These are phyloP conservation scores for Ornithorhynchus anatinus DNA, from an alignment of 2,113 vertebrate species.

Conservation along the genomic window DNA sequence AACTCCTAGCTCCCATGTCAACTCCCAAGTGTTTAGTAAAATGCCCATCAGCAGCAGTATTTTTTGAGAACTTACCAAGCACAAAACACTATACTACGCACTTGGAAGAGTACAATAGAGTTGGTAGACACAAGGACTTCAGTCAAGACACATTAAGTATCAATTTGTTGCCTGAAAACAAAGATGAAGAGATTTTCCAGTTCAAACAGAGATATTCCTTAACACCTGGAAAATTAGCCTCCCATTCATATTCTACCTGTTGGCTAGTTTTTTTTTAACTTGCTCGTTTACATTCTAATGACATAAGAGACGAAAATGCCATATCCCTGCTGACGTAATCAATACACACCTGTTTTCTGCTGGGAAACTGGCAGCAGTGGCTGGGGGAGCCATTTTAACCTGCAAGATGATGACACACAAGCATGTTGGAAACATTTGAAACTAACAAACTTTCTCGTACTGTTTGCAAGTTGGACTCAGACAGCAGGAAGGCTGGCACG, in stretches of 20 bases:
- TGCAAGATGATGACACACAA: constrained; percentile 63
- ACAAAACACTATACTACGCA: too few species aligned
- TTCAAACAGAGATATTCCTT: constrained; percentile 21
- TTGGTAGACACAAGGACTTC: constrained; percentile 29
- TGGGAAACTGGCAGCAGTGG: constrained; percentile 56
- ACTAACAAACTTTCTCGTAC: constrained; percentile 66
- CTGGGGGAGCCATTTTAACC: constrained; percentile 62
- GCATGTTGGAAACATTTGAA: constrained; percentile 55
- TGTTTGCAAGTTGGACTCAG: constrained; percentile 66
- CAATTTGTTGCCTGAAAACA: constrained; percentile 19
- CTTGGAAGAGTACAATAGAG: too few species aligned
- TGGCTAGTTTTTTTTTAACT: constrained; percentile 61
- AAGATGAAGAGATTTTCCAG: constrained; percentile 24
- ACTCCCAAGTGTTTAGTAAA: too few species aligned
- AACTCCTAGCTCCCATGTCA: too few species aligned
- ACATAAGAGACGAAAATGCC: constrained; percentile 40
- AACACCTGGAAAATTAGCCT: constrained; percentile 65
- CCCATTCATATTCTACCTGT: constrained; percentile 41
- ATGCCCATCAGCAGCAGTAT: too few species aligned
- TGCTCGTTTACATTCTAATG: constrained; percentile 55
- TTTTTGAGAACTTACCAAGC: too few species aligned
- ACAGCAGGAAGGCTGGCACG: constrained; percentile 46
- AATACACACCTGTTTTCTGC: constrained; percentile 73
- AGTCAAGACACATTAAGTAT: not conserved
- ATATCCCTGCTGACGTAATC: constrained; percentile 70